A percentile compares a stretch with the other conserved stretches of the same genome.
Evolutionary conservation across 1,140 invertebrate species (phyloP).

Genomic region (Aricia agestis): DNA sequence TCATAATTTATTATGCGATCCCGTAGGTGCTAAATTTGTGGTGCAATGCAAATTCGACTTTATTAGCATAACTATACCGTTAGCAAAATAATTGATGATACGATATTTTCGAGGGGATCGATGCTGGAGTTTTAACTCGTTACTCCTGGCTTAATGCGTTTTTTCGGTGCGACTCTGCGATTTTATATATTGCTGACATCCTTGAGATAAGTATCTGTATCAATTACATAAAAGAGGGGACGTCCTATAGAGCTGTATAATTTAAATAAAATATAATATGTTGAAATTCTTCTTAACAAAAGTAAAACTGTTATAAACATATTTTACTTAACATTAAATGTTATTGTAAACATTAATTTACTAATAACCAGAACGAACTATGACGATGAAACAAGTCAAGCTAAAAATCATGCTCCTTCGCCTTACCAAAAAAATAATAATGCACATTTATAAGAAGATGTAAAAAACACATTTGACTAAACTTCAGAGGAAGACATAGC

Average conservation of each 20-base stretch:
- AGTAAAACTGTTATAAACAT: too few species aligned
- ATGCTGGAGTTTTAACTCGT: conserved; percentile 8
- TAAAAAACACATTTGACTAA: conserved; percentile 14
- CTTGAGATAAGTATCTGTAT: not conserved
- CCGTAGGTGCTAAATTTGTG: conserved; percentile 29
- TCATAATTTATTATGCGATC: conserved; percentile 45
- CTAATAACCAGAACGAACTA: too few species aligned
- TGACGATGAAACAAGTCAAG: too few species aligned
- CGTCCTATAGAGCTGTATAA: too few species aligned
- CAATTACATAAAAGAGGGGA: too few species aligned
- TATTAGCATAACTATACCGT: conserved; percentile 27
- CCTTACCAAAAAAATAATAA: not conserved
- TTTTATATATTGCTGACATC: not conserved
- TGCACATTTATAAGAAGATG: not conserved
- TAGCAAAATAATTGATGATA: conserved; percentile 11
- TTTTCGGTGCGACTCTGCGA: not conserved
- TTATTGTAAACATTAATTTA: too few species aligned
- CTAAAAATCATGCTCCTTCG: too few species aligned
- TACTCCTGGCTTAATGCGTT: not conserved
- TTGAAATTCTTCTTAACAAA: too few species aligned
- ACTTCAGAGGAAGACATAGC: conserved; percentile 26
- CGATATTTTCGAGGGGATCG: conserved; percentile 9
- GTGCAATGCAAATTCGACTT: conserved; percentile 28
- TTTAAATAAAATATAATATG: too few species aligned
- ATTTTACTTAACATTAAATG: too few species aligned